Evolutionary conservation across 2,113 vertebrate species (phyloP), one percentile per base, ranked within the genome.

Genomic region (Zootoca vivipara): DNA sequence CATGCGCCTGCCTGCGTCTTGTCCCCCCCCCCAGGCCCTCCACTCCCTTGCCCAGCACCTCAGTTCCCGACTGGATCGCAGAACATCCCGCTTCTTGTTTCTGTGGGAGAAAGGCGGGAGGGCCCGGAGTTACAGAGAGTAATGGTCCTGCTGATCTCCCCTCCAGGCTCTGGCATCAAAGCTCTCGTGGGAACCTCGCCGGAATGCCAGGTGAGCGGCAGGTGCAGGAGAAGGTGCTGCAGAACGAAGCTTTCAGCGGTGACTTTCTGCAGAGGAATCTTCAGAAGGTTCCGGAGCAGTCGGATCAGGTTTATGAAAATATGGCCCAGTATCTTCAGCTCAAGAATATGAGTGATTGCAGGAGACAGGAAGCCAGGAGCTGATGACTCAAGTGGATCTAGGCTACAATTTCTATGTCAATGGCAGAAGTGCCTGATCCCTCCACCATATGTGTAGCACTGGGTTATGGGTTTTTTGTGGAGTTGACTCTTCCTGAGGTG

Each of bases 401-500:
- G 98, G 98, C 88, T 98, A 97, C 94, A 98, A 98, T 96, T 98
- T 99, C 96, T 98, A 97, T 18, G 97, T 15, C 92, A n/a, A 52
- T 85, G 4, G 4, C 93, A 99, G 98, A 98, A 90, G 97, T 98
- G 1, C 95, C 97, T 52, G 98, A 98, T 89, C 78, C 97, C 3
- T 98, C 98, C 73, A 97, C 93, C 92, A 97, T 99, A 88, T 98
- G 96, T 1, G 96, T 98, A 77, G 97, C 97, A 1, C 93, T 99
- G 7, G 98, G 98, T 58, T 98, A 97, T 65, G 98, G 98, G 12
- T 98, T 99, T 95, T 99, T 97, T 52, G 96, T 98, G 67, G 98
- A 99, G 90, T 94, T 99, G 94, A 98, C 94, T 2, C 94, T 98
- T 78, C 86, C 96, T 5, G 98, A 98, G 91, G 98, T 98, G 1